Percentiles rank a stretch among this genome's conserved stretches.
phyloP scores from a whole-genome alignment of 2,888 invertebrate species.

The Caenorhabditis auriculariae region DNA sequence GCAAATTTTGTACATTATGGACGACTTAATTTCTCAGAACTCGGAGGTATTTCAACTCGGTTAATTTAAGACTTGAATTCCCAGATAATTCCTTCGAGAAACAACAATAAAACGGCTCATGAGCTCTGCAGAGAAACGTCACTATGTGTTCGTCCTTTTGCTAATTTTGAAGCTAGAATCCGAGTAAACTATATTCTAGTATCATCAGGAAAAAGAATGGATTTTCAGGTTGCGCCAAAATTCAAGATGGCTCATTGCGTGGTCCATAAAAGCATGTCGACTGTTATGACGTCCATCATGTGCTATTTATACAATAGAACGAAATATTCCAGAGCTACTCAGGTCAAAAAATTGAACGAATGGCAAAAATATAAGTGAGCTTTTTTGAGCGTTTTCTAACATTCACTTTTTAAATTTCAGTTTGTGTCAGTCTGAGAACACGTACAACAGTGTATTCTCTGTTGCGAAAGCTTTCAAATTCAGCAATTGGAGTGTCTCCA shows the following conservation, averaged over 20 bases:
- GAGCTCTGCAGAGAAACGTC: conserved; percentile 33
- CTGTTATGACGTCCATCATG: conserved; percentile 49
- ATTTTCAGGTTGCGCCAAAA: conserved; percentile 34
- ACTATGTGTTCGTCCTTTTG: conserved; percentile 32
- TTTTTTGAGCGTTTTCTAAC: neutral
- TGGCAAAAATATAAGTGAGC: conserved; percentile 28
- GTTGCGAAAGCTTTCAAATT: conserved; percentile 22
- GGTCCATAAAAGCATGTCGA: conserved; percentile 56
- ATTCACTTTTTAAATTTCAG: conserved; percentile 17
- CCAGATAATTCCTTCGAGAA: conserved; percentile 28
- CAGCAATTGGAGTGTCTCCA: conserved; percentile 33
- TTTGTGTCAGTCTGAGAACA: conserved; percentile 45
- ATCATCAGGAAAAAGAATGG: conserved; percentile 43
- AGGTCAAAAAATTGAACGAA: conserved; percentile 19
- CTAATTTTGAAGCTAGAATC: conserved; percentile 39
- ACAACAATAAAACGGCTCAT: conserved; percentile 18
- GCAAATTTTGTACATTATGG: neutral
- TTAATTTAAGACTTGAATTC: conserved; percentile 3
- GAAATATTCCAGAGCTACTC: conserved; percentile 18
- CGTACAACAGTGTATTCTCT: conserved; percentile 19
- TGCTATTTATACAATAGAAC: conserved; percentile 45
- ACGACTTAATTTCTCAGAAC: neutral
- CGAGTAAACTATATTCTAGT: conserved; percentile 33
- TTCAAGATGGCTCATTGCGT: conserved; percentile 48
- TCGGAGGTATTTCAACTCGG: neutral